Evolutionary conservation across 53 echinoderm and acorn worm species (phyloP).

Genomic region (Crossaster papposus): DNA sequence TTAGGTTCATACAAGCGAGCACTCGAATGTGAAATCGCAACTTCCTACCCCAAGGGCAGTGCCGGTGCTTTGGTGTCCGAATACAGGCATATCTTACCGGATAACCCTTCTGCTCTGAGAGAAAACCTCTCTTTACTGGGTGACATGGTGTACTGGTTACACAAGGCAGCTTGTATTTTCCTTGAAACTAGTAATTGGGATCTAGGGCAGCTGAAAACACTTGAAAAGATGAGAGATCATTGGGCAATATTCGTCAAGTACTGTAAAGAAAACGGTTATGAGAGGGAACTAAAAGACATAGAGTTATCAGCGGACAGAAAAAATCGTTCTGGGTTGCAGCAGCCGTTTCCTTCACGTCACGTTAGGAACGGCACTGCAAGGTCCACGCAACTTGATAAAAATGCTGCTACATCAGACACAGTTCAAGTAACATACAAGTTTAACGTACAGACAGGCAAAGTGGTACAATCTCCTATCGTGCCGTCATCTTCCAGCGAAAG

Average conservation of each 20-base stretch:
- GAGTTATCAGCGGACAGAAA: neutral
- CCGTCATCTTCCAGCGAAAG: neutral
- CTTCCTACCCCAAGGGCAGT: neutral
- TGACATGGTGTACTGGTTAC: slow-evolving; percentile 22
- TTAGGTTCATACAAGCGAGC: neutral
- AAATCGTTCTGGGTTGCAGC: neutral
- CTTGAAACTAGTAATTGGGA: neutral
- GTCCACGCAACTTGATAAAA: neutral
- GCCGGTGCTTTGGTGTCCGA: neutral
- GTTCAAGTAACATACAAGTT: neutral
- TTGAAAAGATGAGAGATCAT: neutral
- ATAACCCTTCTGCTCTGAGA: neutral
- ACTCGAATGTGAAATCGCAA: neutral
- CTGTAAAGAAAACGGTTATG: slow-evolving; percentile 1
- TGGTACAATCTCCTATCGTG: neutral
- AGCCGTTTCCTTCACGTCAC: neutral
- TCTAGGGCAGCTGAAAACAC: neutral
- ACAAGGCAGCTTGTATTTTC: neutral
- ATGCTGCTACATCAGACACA: too few species aligned
- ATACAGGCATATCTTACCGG: neutral
- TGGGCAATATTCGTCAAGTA: neutral
- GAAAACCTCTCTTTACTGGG: neutral
- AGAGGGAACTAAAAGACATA: neutral
- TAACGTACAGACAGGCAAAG: neutral
- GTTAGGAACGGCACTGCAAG: neutral